A percentile compares a stretch with the other conserved stretches of the same genome.
phyloP scores from a whole-genome alignment of 2,113 vertebrate genomes.

The Charina bottae region DNA sequence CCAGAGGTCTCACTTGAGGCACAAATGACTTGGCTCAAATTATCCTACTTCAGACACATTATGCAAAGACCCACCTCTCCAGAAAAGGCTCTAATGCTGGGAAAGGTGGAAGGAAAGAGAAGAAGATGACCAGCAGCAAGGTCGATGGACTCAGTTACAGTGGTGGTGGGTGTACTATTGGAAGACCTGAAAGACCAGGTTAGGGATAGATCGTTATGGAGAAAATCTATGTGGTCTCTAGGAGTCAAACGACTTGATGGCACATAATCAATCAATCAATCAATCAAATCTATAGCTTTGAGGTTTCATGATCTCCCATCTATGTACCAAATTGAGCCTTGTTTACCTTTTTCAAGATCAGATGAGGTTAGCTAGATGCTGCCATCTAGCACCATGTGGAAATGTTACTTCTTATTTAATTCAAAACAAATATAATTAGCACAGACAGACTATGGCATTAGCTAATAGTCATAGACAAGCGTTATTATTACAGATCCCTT shows the following conservation, averaged over 20 bases:
- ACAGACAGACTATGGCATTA: neutral
- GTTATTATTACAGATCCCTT: neutral
- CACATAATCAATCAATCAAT: neutral
- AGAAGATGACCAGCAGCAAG: neutral
- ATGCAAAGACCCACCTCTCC: neutral
- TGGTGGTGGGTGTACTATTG: neutral
- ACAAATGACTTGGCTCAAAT: neutral
- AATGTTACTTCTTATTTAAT: neutral
- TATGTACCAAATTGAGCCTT: neutral
- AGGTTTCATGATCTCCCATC: neutral
- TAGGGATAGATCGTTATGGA: neutral
- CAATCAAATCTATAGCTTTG: neutral
- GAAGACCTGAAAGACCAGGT: neutral
- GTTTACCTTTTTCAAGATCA: neutral
- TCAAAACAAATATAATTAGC: neutral
- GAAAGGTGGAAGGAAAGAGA: neutral
- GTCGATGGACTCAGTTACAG: neutral
- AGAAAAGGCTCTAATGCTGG: neutral
- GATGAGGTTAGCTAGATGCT: neutral
- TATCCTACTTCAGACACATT: neutral
- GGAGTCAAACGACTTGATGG: neutral
- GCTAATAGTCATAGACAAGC: neutral
- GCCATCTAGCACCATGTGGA: neutral
- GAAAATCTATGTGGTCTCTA: neutral
- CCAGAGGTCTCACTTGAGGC: neutral